Conservation (phyloP, 1,140 invertebrate genomes). For the Rhopalosiphum maidis region DNA sequence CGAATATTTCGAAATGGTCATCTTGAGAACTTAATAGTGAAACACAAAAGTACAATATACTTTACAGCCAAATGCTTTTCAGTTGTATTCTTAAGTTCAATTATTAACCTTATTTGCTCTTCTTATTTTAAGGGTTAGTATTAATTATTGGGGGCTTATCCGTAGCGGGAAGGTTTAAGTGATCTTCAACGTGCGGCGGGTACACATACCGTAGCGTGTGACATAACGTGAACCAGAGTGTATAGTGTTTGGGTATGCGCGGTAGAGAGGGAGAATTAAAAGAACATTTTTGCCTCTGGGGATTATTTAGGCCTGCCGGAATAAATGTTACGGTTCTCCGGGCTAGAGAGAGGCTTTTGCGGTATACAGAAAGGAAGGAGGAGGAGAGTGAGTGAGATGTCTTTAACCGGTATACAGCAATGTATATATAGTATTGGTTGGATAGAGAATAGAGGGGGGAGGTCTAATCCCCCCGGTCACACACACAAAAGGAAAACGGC, state of each 20-base stretch:
- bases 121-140: slow-evolving; percentile 54
- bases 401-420: slow-evolving; percentile 33
- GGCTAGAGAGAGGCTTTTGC: slow-evolving; percentile 10
- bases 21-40: slow-evolving; percentile 3
- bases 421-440: neutral
- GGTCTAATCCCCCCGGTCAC: slow-evolving; percentile 51
- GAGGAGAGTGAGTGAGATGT: slow-evolving; percentile 24
- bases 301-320: slow-evolving; percentile 46
- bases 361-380: neutral
- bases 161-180: slow-evolving; percentile 38
- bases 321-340: slow-evolving; percentile 51
- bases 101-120: slow-evolving; percentile 55
- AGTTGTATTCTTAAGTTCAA: slow-evolving; percentile 48
- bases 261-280: slow-evolving; percentile 31
- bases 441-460: neutral
- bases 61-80: neutral
- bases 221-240: neutral
- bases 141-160: slow-evolving; percentile 55
- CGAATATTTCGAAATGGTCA: slow-evolving; percentile 14
- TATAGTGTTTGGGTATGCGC: neutral
- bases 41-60: neutral
- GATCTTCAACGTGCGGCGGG: slow-evolving; percentile 24
- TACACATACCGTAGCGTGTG: neutral
- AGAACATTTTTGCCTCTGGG: slow-evolving; percentile 54
- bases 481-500: slow-evolving; percentile 56